Percentiles rank a stretch among this genome's conserved stretches.
Conservation (phyloP, 2,888 invertebrate genomes). For the Chrysodeixis includens region DNA sequence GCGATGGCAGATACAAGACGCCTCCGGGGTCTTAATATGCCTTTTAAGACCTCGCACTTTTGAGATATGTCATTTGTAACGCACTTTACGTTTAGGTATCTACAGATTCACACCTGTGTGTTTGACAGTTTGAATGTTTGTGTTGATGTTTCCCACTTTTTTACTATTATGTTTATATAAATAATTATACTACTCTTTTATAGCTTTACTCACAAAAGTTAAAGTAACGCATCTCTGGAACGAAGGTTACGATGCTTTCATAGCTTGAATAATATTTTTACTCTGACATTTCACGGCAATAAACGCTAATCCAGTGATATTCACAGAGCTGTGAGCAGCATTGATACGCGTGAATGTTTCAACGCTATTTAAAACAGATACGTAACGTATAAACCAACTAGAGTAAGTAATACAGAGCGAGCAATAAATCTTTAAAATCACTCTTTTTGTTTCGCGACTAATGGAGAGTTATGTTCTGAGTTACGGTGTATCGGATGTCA, state of each 20-base stretch:
- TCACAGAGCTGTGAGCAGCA: constrained; percentile 18
- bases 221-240: constrained; percentile 11
- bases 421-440: constrained; percentile 2
- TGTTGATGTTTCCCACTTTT: neutral
- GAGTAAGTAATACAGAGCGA: neutral
- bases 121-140: neutral
- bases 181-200: neutral
- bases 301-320: constrained; percentile 27
- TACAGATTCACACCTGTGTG: constrained; percentile 14
- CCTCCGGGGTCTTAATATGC: constrained; percentile 43
- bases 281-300: constrained; percentile 22
- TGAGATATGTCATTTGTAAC: constrained; percentile 54
- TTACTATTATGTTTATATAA: neutral
- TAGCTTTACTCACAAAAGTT: neutral
- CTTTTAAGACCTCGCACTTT: constrained; percentile 44
- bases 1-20: constrained; percentile 55
- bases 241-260: constrained; percentile 14
- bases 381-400: neutral
- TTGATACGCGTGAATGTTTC: constrained; percentile 10
- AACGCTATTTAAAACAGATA: neutral
- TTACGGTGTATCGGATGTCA: neutral
- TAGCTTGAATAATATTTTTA: constrained; percentile 22
- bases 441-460: neutral
- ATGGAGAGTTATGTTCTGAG: constrained; percentile 1
- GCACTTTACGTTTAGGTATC: constrained; percentile 37